Conservation (phyloP, 2,888 invertebrate genomes). For the Pristionchus arcanus region DNA sequence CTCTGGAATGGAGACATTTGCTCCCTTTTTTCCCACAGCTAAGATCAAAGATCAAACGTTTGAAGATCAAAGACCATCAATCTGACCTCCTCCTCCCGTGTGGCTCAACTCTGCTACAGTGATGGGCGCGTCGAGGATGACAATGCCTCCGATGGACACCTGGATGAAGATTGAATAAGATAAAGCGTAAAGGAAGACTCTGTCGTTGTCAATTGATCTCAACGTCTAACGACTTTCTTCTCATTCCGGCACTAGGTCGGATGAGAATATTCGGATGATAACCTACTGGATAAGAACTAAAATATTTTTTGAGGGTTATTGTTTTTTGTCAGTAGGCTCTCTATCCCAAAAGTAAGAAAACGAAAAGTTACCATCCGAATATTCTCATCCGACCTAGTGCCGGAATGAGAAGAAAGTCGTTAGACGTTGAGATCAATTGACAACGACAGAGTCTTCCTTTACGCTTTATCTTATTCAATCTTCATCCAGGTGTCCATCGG, state of each 20-base stretch:
- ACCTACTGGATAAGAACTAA: no score
- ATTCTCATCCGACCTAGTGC: no score
- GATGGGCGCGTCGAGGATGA: constrained; percentile 54
- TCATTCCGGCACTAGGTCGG: no score
- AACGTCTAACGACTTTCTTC: no score
- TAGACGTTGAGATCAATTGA: no score
- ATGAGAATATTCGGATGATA: no score
- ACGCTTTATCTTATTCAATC: background rate
- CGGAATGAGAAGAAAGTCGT: no score
- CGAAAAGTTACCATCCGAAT: no score
- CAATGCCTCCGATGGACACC: constrained; percentile 43
- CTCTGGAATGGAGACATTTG: background rate
- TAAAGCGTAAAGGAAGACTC: background rate
- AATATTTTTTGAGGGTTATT: no score
- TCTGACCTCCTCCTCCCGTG: background rate
- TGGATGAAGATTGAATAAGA: background rate
- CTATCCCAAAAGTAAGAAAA: no score
- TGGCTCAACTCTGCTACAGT: constrained; percentile 46
- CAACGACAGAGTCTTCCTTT: background rate
- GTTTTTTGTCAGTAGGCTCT: no score
- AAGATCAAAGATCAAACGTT: background rate
- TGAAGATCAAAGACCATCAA: no score
- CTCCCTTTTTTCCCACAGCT: background rate
- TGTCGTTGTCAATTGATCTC: background rate
- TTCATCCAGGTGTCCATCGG: constrained; percentile 28